Evolutionary conservation across 2,888 invertebrate species (phyloP).

Genomic region (Agrilus cyanescens): DNA sequence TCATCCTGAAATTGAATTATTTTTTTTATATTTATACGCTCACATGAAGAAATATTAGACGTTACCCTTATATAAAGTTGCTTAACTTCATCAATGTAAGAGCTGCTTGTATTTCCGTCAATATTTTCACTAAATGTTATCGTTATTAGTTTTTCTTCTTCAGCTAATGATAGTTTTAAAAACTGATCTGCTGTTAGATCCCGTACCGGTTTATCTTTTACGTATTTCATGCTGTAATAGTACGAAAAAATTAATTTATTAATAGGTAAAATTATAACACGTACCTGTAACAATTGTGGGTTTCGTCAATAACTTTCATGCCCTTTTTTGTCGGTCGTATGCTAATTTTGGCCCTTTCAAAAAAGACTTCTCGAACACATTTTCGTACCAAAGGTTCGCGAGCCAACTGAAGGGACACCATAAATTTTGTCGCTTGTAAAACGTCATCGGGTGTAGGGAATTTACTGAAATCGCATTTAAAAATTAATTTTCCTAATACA

Average conservation of each 20-base stretch:
- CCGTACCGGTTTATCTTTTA: slow-evolving; percentile 84
- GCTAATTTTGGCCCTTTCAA: slow-evolving; percentile 75
- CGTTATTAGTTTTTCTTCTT: slow-evolving; percentile 70
- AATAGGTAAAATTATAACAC: background rate
- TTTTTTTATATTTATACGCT: slow-evolving; percentile 18
- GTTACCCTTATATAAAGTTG: slow-evolving; percentile 67
- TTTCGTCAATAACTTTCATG: slow-evolving; percentile 89
- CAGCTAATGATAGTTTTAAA: slow-evolving; percentile 68
- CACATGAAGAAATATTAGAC: background rate
- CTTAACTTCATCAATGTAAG: slow-evolving; percentile 82
- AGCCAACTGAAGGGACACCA: slow-evolving; percentile 89
- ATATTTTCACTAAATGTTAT: slow-evolving; percentile 62
- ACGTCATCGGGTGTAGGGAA: slow-evolving; percentile 69
- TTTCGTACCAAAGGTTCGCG: slow-evolving; percentile 82
- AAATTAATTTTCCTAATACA: slow-evolving; percentile 1
- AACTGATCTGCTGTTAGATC: slow-evolving; percentile 85
- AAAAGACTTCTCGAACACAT: slow-evolving; percentile 73
- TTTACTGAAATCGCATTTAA: slow-evolving; percentile 34
- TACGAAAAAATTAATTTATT: background rate
- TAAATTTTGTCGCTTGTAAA: slow-evolving; percentile 80
- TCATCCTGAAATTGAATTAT: slow-evolving; percentile 54
- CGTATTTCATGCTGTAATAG: slow-evolving; percentile 62
- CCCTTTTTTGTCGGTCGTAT: slow-evolving; percentile 83
- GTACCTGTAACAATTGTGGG: slow-evolving; percentile 67
- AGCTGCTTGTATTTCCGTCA: slow-evolving; percentile 63